Evolutionary conservation across 30 jellyfish, hydroid and myxozoan species (phyloP).

Genomic region (Cassiopea xamachana): DNA sequence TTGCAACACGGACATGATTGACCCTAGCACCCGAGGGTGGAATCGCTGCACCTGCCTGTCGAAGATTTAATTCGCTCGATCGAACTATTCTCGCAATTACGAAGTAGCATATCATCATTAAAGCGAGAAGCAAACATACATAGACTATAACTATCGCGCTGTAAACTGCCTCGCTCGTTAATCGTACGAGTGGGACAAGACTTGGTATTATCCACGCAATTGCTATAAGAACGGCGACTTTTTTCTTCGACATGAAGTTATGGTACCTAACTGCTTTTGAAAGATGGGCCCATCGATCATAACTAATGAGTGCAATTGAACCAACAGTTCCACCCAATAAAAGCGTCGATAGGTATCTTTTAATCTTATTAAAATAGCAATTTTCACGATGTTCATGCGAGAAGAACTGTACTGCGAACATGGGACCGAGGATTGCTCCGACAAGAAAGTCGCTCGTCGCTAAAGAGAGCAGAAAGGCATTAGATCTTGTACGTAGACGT

Average conservation of each 20-base stretch:
- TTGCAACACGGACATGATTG: conserved; percentile 50
- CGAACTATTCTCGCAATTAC: conserved; percentile 33
- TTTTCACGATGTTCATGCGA: conserved; percentile 24
- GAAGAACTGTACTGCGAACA: conserved; percentile 63
- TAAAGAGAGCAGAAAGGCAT: conserved; percentile 49
- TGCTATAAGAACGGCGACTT: conserved; percentile 35
- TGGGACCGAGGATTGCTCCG: conserved; percentile 67
- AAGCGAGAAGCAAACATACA: conserved; percentile 14
- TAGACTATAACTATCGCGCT: conserved; percentile 22
- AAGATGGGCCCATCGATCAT: conserved; percentile 79
- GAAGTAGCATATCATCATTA: conserved; percentile 62
- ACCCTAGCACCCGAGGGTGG: no score
- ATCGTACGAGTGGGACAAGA: conserved; percentile 63
- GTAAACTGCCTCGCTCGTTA: conserved; percentile 50
- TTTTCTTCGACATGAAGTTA: conserved; percentile 60
- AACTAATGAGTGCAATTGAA: conserved; percentile 70
- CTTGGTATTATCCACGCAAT: conserved; percentile 80
- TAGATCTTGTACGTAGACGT: conserved; percentile 72
- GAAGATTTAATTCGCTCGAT: no score
- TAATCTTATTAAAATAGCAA: conserved; percentile 56
- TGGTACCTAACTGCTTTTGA: conserved; percentile 68
- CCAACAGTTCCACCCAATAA: conserved; percentile 82
- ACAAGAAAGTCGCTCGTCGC: conserved; percentile 80
- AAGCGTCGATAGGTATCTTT: conserved; percentile 63
- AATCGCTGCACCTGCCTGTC: no score